Evolutionary conservation across 2,888 invertebrate species (phyloP), one percentile per base, ranked within the genome.

Genomic region (Drosophila mettleri): DNA sequence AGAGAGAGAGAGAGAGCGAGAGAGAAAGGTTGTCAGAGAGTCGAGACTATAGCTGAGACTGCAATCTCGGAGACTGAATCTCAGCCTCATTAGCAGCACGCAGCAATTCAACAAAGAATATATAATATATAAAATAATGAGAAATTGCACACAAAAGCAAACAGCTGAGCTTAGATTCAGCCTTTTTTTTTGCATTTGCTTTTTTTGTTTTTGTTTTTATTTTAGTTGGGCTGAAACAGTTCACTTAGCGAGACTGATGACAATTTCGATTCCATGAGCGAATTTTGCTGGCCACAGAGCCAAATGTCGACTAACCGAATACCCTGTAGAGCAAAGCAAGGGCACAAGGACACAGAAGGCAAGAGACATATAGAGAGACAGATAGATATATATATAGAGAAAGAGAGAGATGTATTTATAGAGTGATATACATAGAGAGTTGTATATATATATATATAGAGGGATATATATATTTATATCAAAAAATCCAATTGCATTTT

Each of bases 131-230:
- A 60, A 29, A 29, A 75, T 75, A 74, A 74, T 62, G 71, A 71
- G 71, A 71, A 75, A 67, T 55, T 75, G 67, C 61, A 59, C 57
- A 75, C 70, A 75, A 74, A 74, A 60, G 57, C 73, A 51, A 66
- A 59, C 58, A 69, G 60, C 69, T 63, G 38, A 51, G 22, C 14
- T 48, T 59, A 52, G 33, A 18, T 46, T 48, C 18, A 10, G 16
- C 5, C 7, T 46, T 20, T 33, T 20, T 49, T 38, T 31, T 2
- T 24, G 31, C 7, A 9, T 33, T 22, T 46, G 16, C 16, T 14
- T 12, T 20, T 14, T 16, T 48, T 33, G 16, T 20, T n/a, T 27
- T 33, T 24, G 5, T 27, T 49, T 39, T 29, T 20, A 18, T 48
- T 43, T 61, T 46, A 41, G 46, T 39, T 36, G 22, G 45, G 36